phyloP scores from a whole-genome alignment of 2,888 invertebrate genomes.

The Sicus ferrugineus region DNA sequence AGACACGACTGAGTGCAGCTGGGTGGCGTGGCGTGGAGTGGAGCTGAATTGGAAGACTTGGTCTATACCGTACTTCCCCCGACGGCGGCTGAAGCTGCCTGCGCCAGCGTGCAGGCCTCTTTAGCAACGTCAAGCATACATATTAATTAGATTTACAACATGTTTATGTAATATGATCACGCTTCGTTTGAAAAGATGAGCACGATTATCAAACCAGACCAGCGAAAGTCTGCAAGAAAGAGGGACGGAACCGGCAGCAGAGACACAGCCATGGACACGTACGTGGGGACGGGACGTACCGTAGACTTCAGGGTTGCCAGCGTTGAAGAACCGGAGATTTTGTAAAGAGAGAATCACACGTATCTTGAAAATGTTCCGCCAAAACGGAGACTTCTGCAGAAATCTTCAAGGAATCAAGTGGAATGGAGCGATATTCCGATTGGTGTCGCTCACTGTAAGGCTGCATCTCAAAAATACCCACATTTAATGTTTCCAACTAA shows the following conservation, averaged over 20 bases:
- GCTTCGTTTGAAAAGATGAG: constrained; percentile 25
- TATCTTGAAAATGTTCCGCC: too few relatives aligned
- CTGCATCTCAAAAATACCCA: too few relatives aligned
- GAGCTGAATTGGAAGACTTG: background rate
- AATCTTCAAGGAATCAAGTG: too few relatives aligned
- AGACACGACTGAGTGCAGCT: background rate
- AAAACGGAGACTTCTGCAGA: too few relatives aligned
- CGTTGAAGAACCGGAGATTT: too few relatives aligned
- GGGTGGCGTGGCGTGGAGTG: background rate
- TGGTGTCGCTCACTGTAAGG: too few relatives aligned
- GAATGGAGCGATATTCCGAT: too few relatives aligned
- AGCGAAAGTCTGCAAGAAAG: background rate
- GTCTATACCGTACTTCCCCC: too few relatives aligned
- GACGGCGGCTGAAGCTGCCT: background rate
- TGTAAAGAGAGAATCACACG: too few relatives aligned
- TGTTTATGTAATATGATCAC: constrained; percentile 42
- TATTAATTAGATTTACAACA: constrained; percentile 36
- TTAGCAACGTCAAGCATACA: constrained; percentile 33
- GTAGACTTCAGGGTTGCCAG: background rate
- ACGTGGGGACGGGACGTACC: background rate
- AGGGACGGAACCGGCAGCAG: background rate
- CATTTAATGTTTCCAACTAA: too few relatives aligned
- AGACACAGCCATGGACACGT: background rate
- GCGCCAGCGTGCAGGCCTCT: background rate
- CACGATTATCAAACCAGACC: constrained; percentile 2